phyloP scores from a whole-genome alignment of 2,113 vertebrate genomes.

The Oxyruncus cristatus region DNA sequence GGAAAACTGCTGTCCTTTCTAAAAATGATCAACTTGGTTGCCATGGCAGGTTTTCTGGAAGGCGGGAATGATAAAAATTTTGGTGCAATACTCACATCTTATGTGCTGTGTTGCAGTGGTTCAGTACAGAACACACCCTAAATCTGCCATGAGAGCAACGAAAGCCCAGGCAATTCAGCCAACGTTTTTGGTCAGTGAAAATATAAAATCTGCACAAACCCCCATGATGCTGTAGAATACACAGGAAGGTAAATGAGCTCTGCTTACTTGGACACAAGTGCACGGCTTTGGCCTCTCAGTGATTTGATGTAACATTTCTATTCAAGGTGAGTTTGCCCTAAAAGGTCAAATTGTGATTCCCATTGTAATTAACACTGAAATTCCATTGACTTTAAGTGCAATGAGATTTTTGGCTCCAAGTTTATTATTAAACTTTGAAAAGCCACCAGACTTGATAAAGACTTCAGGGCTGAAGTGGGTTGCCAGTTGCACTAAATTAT shows the following conservation, averaged over 20 bases:
- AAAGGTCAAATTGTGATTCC: neutral
- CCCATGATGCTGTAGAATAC: neutral
- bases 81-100: neutral
- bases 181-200: neutral
- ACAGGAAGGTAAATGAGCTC: neutral
- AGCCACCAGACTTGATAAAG: conserved; percentile 8
- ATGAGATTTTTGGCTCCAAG: neutral
- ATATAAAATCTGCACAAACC: neutral
- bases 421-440: conserved; percentile 33
- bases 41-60: neutral
- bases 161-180: neutral
- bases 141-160: neutral
- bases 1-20: neutral
- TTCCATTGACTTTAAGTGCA: neutral
- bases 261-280: neutral
- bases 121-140: neutral
- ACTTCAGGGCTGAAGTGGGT: neutral
- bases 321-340: neutral
- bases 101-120: accelerated
- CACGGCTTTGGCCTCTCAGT: neutral
- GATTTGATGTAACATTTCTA: neutral
- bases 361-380: neutral
- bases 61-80: neutral
- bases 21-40: neutral
- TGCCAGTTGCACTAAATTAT: conserved; percentile 44